phyloP scores from a whole-genome alignment of 30 jellyfish, hydroid and myxozoan species.

The Cassiopea andromeda region DNA sequence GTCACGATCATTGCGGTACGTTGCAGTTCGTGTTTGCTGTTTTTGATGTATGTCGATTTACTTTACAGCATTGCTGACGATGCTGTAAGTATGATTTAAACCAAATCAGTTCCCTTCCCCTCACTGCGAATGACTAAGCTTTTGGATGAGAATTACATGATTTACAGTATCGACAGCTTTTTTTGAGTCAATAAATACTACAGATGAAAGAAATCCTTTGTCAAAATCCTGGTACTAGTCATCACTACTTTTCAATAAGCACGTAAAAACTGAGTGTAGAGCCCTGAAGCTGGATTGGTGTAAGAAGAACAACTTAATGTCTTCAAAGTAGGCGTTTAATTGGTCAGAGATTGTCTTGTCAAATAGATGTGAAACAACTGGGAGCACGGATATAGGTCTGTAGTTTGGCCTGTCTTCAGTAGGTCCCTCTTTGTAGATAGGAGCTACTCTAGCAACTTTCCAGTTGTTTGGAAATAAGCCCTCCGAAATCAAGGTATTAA shows the following conservation, averaged over 20 bases:
- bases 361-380: constrained; percentile 41
- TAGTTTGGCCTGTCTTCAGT: constrained; percentile 27
- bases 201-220: constrained; percentile 26
- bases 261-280: constrained; percentile 54
- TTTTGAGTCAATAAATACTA: constrained; percentile 22
- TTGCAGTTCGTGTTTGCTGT: constrained; percentile 14
- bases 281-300: constrained; percentile 74
- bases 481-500: constrained; percentile 16
- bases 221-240: constrained; percentile 43
- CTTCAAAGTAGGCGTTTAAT: constrained; percentile 29
- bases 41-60: constrained; percentile 31
- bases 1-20: constrained; percentile 50
- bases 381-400: constrained; percentile 48
- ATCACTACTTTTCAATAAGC: constrained; percentile 56
- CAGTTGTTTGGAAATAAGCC: constrained; percentile 52
- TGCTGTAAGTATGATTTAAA: constrained; percentile 40
- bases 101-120: constrained; percentile 39
- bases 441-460: constrained; percentile 62
- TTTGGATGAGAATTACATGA: constrained; percentile 30
- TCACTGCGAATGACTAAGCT: constrained; percentile 46
- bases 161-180: constrained; percentile 34
- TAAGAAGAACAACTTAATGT: constrained; percentile 26
- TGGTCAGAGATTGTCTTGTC: constrained; percentile 49
- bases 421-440: constrained; percentile 35
- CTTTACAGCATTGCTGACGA: constrained; percentile 33